Base-by-base conservation (phyloP, 2,797 vertebrate species). In the Enteromius fasciolatus region DNA sequence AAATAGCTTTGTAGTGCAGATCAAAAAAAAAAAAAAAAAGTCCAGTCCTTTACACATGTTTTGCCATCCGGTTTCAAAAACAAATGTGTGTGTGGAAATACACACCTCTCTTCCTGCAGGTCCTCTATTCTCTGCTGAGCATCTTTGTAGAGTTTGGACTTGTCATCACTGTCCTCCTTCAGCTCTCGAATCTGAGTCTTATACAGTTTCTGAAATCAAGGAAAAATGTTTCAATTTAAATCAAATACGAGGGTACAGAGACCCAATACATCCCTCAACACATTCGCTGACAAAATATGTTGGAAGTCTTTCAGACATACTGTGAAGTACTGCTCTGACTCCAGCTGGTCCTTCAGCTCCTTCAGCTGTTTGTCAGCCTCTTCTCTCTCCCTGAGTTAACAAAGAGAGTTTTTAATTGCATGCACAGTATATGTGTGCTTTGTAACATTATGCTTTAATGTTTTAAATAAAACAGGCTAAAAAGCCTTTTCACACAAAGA, bases 131-230 rank as follows among this genome's bases (percentile, higher is more conserved):
- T 97, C 88, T 95, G 96, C 86, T 96, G 96, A n/a, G 93, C 86
- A 67, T 97, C 96, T 88, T 96, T 95, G 90, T 93, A 95, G 86
- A 97, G 91, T 87, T 97, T 98, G 50, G 91, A 95, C 91, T 94
- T 98, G 86, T 99, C 97, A 52, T 97, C 95, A 86, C 93, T 92
- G 81, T 99, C 97, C 78, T 98, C 97, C 87, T 97, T 99, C 87
- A 99, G 91, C 92, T 99, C 98, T 31, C 95, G 94, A 84, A 98
- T 95, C 92, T 99, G 97, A 0, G 97, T 99, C 93, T 99, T 99
- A 91, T 99, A 99, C 18, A 99, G 94, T 8, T 97, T 99, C 98
- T 99, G 80, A 82, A 73, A 59, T 15, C 6, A 64, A 17, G 39
- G 17, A 57, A 2, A 74, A 18, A 44, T 3, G 23, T 44, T 12